phyloP scores from a whole-genome alignment of 2,888 invertebrate genomes.

The Drosophila mercatorum region DNA sequence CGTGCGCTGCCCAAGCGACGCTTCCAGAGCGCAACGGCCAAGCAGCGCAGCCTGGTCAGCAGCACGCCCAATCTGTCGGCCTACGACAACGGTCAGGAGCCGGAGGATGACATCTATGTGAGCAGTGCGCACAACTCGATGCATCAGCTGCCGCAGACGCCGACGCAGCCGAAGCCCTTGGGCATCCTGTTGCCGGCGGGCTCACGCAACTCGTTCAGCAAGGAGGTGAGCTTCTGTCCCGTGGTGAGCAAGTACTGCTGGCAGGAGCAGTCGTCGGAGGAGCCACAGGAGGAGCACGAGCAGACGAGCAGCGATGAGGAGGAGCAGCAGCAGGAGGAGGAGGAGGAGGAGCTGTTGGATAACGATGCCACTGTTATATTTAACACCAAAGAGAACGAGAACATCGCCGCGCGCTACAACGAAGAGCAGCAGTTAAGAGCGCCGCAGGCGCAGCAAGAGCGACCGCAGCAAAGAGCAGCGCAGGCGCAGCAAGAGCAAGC shows the following conservation, averaged over 20 bases:
- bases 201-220: constrained; percentile 83
- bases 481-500: constrained; percentile 13
- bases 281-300: constrained; percentile 60
- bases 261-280: constrained; percentile 87
- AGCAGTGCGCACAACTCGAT: constrained; percentile 88
- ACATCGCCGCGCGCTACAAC: constrained; percentile 66
- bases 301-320: constrained; percentile 40
- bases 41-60: constrained; percentile 83
- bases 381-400: constrained; percentile 82
- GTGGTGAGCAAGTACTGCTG: constrained; percentile 92
- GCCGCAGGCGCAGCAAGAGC: constrained; percentile 13
- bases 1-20: constrained; percentile 77
- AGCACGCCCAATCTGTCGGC: constrained; percentile 88
- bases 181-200: constrained; percentile 82
- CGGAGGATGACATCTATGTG: constrained; percentile 86
- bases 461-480: constrained; percentile 20
- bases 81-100: constrained; percentile 75
- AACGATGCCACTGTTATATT: constrained; percentile 79
- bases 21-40: constrained; percentile 70
- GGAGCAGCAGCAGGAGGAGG: constrained; percentile 34
- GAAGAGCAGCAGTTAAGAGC: constrained; percentile 50
- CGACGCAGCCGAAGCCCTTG: constrained; percentile 84
- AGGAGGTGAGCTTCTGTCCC: constrained; percentile 92
- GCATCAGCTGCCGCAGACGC: constrained; percentile 84
- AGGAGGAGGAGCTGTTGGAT: constrained; percentile 68